Base-by-base conservation (phyloP, 2,797 vertebrate species). In the Rhinoraja longicauda region DNA sequence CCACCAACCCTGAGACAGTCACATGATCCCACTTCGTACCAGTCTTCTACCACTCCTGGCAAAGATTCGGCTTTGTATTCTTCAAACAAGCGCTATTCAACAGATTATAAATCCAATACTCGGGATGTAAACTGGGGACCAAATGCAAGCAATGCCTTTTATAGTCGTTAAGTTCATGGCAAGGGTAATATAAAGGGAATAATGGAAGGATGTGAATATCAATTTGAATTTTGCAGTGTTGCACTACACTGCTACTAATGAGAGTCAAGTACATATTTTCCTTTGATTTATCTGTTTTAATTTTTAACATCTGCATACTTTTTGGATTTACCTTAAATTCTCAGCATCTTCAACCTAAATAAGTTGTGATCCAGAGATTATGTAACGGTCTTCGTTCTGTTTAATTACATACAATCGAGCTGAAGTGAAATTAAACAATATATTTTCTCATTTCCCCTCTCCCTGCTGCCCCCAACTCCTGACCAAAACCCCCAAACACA, bases 61-160 rank as follows among this genome's bases (percentile, higher is more conserved):
- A 90, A 88, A 26, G 32, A 90, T 90, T 90, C 32, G 90, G 67
- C 90, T 19, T 21, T 88, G 59, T 67, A 88, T 92, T 53, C 90
- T 75, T 75, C 70, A 75, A 45, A 39, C 90, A 92, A 70, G 70
- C 90, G 36, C 70, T 92, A 92, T 92, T 15, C 67, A 4, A 29
- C 67, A 53, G 90, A 92, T 92, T 73, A 73, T 26, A 92, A 75
- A 75, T 75, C 90, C 13, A 29, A 39, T 9, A 45, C 21, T 39
- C 62, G 70, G n/a, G n/a, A 90, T 92, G 4, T 73, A 15, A 75
- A 92, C 90, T 75, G 90, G 90, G 90, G 64, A 24, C 53, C 1
- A 39, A 92, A 29, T 73, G 45, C 67, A 72, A 53, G 29, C 90
- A 75, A 75, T 29, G 29, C 67, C 9, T 92, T 92, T 36, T 92